Conservation (phyloP, 2,888 invertebrate species). For the Tridacna gigas region DNA sequence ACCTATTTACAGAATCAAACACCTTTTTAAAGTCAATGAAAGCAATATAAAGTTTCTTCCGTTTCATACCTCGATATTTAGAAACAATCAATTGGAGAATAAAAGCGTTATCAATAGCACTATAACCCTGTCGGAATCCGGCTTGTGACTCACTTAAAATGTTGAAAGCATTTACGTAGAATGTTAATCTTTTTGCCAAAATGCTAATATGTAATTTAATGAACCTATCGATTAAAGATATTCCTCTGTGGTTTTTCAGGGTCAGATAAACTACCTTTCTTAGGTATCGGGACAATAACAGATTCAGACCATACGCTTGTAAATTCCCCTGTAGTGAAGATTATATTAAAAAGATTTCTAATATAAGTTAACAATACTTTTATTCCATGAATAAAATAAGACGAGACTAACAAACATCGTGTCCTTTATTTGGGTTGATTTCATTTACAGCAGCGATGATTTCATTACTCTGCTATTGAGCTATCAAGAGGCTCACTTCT, state of each 20-base stretch:
- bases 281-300: conserved; percentile 27
- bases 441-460: background rate
- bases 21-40: conserved; percentile 44
- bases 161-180: conserved; percentile 29
- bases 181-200: conserved; percentile 25
- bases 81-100: conserved; percentile 26
- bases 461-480: conserved; percentile 6
- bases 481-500: too few relatives aligned
- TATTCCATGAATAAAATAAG: background rate
- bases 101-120: conserved; percentile 39
- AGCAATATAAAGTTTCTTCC: conserved; percentile 37
- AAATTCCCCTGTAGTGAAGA: conserved; percentile 9
- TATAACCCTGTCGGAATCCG: conserved; percentile 24
- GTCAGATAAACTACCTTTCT: conserved; percentile 7
- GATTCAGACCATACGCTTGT: background rate
- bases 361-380: conserved; percentile 1
- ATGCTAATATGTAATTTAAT: conserved; percentile 32
- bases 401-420: background rate
- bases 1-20: conserved; percentile 42
- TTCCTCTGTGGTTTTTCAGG: conserved; percentile 30
- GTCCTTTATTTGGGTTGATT: background rate
- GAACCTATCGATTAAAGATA: conserved; percentile 18
- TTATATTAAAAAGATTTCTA: conserved; percentile 5
- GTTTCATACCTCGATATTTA: conserved; percentile 27
- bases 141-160: conserved; percentile 12